Conservation (phyloP, 2,888 invertebrate genomes). For the Fragum fragum region DNA sequence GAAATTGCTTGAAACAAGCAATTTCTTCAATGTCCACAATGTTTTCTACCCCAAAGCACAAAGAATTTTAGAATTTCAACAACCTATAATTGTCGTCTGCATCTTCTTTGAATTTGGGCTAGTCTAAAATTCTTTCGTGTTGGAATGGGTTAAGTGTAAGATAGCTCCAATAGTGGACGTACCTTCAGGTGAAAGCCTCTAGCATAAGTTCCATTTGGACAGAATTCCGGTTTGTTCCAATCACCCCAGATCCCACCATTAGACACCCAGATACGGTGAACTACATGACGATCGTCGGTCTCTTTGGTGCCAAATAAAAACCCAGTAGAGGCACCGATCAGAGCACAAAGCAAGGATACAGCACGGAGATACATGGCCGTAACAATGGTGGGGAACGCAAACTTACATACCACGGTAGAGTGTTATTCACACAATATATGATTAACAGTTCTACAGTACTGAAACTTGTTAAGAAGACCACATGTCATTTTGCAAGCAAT, state of each 20-base stretch:
- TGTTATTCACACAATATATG: background rate
- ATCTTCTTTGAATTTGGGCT: too few relatives aligned
- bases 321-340: background rate
- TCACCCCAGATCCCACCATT: constrained; percentile 32
- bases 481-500: too few relatives aligned
- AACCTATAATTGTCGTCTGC: too few relatives aligned
- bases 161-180: too few relatives aligned
- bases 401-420: background rate
- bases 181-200: constrained; percentile 37
- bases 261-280: background rate
- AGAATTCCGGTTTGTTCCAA: constrained; percentile 34
- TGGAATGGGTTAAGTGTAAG: too few relatives aligned
- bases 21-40: too few relatives aligned
- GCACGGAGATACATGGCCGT: background rate
- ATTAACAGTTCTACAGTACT: background rate
- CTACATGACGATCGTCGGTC: background rate
- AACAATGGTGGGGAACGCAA: background rate
- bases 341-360: background rate
- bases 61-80: too few relatives aligned
- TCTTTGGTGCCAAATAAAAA: background rate
- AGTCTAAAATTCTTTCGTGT: too few relatives aligned
- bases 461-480: background rate
- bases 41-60: too few relatives aligned
- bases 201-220: constrained; percentile 33
- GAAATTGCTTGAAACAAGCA: too few relatives aligned